Conservation (phyloP, 2,888 invertebrate species). For the Venusia cambrica region DNA sequence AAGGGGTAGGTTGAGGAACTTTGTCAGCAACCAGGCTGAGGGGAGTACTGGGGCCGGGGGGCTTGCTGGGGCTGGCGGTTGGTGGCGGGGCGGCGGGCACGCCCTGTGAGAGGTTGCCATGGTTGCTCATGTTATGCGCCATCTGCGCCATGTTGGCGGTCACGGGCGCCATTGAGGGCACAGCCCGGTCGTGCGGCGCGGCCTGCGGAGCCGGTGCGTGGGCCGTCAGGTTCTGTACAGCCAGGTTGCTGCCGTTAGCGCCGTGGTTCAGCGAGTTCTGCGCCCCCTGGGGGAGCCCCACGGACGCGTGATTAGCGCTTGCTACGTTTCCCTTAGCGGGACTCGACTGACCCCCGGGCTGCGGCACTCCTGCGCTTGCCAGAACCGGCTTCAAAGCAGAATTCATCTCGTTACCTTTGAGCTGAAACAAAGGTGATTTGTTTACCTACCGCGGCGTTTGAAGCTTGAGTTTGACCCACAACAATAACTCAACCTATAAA, state of each 20-base stretch:
- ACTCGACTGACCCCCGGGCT: constrained; percentile 68
- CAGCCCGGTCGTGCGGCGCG: constrained; percentile 59
- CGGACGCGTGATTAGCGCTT: constrained; percentile 63
- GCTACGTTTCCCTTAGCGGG: constrained; percentile 72
- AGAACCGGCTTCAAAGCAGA: constrained; percentile 83
- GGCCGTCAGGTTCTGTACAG: constrained; percentile 65
- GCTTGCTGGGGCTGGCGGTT: constrained; percentile 58
- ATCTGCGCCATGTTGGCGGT: constrained; percentile 76
- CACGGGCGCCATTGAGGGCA: constrained; percentile 74
- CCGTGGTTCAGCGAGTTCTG: constrained; percentile 62
- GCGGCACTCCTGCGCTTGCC: constrained; percentile 72
- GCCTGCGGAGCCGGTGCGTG: constrained; percentile 56
- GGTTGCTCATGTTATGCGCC: constrained; percentile 79
- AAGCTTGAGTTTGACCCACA: constrained; percentile 77
- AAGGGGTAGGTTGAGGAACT: constrained; percentile 43
- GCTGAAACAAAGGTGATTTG: constrained; percentile 56
- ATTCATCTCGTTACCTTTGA: constrained; percentile 66
- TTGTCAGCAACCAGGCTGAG: constrained; percentile 72
- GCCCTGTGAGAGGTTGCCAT: constrained; percentile 72
- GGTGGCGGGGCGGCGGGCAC: constrained; percentile 55
- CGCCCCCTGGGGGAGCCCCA: constrained; percentile 64
- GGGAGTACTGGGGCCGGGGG: constrained; percentile 58
- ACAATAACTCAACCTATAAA: constrained; percentile 73
- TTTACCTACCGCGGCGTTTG: constrained; percentile 54
- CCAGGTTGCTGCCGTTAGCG: constrained; percentile 47